Evolutionary conservation across 2,113 vertebrate genomes (phyloP), one percentile per base, ranked within the genome.

Genomic region (Phalacrocorax brasilianus): DNA sequence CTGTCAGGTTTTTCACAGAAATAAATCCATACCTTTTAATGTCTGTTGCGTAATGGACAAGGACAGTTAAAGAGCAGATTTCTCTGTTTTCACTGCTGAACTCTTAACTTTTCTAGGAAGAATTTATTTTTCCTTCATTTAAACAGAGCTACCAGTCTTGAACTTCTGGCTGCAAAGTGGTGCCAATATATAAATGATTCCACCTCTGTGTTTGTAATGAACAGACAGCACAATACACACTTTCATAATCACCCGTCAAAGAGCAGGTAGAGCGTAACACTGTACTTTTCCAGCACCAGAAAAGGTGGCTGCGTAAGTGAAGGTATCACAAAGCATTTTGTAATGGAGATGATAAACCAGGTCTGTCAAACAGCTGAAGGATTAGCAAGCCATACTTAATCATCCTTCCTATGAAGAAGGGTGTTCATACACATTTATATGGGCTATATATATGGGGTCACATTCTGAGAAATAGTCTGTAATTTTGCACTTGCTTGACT

Each of bases 161-260:
- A 95, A 62, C 12, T 93, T 44, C 75, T 45, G 16, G 17, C 95
- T 97, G 28, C 83, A 95, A 94, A 97, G 32, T 4, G 11, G 28
- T 74, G 63, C 14, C 65, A 62, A 84, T 75, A 80, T 45, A 94
- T 53, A 96, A 91, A 73, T 67, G 14, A 91, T 89, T 93, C 63
- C 61, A 94, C 84, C 35, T 88, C 94, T 71, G 61, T 59, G 18
- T 11, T 73, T 79, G 35, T 72, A 88, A 91, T 84, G 63, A 97
- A 89, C 78, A 93, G 45, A 71, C 45, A 85, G 21, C 26, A 70
- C 61, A 95, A 79, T 21, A 85, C 17, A 35, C 12, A 62, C 65
- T 93, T 75, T 84, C 86, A 91, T 94, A 94, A 91, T 88, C 81
- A 72, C 67, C 47, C 77, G 67, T 47, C 62, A 95, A 97, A 95